These are phyloP conservation scores for Kradibia gibbosae DNA, from an alignment of 1,140 invertebrate species.

Conservation along the genomic window DNA sequence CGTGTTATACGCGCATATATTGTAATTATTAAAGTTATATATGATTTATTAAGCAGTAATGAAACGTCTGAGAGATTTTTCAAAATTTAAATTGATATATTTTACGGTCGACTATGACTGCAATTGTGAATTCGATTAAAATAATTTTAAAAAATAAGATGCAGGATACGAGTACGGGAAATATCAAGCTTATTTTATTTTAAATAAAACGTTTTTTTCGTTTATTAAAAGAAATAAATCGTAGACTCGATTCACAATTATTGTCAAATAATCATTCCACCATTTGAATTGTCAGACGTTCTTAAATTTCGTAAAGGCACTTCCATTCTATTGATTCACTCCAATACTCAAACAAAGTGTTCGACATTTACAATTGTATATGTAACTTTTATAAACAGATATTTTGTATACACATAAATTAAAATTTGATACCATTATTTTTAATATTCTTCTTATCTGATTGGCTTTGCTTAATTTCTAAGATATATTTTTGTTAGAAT, in stretches of 20 bases:
- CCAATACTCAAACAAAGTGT: conserved; percentile 40
- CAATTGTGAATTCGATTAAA: conserved; percentile 30
- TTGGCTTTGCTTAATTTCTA: conserved; percentile 34
- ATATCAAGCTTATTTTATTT: conserved; percentile 14
- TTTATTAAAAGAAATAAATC: conserved; percentile 32
- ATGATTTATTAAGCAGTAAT: conserved; percentile 42
- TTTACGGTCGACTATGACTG: conserved; percentile 49
- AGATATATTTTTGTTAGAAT: conserved; percentile 16
- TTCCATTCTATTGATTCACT: conserved; percentile 61
- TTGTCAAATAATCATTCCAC: conserved; percentile 7
- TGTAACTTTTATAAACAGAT: neutral
- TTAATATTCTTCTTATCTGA: conserved; percentile 1
- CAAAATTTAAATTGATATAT: conserved; percentile 21
- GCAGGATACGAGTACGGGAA: neutral
- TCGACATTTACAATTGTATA: conserved; percentile 29
- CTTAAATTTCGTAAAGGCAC: conserved; percentile 65
- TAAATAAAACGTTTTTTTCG: conserved; percentile 6
- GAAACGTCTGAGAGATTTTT: conserved; percentile 53
- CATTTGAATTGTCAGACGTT: conserved; percentile 52
- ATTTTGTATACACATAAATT: conserved; percentile 28
- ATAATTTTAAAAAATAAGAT: neutral
- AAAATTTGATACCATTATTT: conserved; percentile 20
- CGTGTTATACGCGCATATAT: conserved; percentile 57
- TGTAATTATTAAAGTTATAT: conserved; percentile 52
- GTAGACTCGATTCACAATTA: conserved; percentile 38